phyloP scores from a whole-genome alignment of 2,888 invertebrate genomes.

The Danaus chrysippus region DNA sequence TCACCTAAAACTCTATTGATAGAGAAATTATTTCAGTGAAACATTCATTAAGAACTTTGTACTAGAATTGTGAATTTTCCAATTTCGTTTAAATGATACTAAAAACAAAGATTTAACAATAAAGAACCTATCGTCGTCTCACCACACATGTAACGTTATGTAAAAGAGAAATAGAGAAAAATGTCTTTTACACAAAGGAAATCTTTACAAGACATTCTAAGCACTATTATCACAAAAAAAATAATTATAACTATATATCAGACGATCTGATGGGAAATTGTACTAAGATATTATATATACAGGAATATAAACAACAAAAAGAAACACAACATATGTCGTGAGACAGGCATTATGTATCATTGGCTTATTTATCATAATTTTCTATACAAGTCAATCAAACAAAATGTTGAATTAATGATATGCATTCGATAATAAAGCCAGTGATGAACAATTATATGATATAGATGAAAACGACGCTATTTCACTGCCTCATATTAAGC shows the following conservation, averaged over 20 bases:
- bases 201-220: constrained; percentile 48
- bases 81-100: constrained; percentile 37
- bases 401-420: not conserved
- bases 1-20: too few species aligned
- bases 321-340: constrained; percentile 76
- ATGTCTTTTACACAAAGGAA: constrained; percentile 61
- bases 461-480: constrained; percentile 1
- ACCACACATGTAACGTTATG: constrained; percentile 77
- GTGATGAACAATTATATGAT: constrained; percentile 12
- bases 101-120: constrained; percentile 50
- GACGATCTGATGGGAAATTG: constrained; percentile 73
- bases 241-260: constrained; percentile 45
- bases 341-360: constrained; percentile 60
- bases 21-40: not conserved
- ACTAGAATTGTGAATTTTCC: constrained; percentile 7
- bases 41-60: constrained; percentile 4
- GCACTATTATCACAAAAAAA: constrained; percentile 76
- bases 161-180: constrained; percentile 39
- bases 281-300: constrained; percentile 51
- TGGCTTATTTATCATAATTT: constrained; percentile 26
- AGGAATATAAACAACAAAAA: constrained; percentile 29
- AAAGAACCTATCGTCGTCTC: constrained; percentile 73
- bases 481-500: constrained; percentile 1
- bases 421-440: constrained; percentile 16
- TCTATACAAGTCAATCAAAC: not conserved